Evolutionary conservation across 2,797 vertebrate genomes (phyloP), one percentile per base, ranked within the genome.

Genomic region (Acipenser transmontanus): DNA sequence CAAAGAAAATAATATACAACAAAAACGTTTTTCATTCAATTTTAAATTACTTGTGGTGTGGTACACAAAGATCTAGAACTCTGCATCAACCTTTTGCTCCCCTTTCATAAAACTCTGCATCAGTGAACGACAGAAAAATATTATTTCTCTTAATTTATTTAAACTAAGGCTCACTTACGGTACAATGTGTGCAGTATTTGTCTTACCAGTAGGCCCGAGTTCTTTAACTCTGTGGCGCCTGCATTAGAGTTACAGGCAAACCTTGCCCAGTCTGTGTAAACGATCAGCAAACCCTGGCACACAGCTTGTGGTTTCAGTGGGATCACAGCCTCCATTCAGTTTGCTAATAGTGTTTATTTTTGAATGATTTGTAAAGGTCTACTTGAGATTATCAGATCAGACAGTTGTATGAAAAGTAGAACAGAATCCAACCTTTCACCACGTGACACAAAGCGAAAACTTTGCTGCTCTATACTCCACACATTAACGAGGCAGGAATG

Each of bases 111-210:
- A 88, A 88, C 74, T 0, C 8, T 1, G 62, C 74, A 81, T 85
- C 86, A 84, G 79, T 86, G 83, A 84, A 81, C 84, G 86, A 80
- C 86, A 88, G 86, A 77, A 88, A 85, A 88, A 88, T 88, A 88
- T 87, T 87, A 80, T 89, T 89, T 73, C 81, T 9, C 84, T 74
- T 69, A 74, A 73, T 76, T 83, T 80, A 87, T 84, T 82, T 61
- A 72, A 78, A 78, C 34, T 34, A 82, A 75, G 71, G 62, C 72
- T 78, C 78, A 65, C 73, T 64, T 50, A 61, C 47, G 34, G 13
- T 51, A 20, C 51, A 59, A 17, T 63, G 6, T 12, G 66, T 68
- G 47, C 49, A 51, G 66, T 51, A 65, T 7, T 59, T 73, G 63
- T 71, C 75, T 68, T 72, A 77, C 60, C 76, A 77, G 82, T 81